Evolutionary conservation across 2,113 vertebrate genomes (phyloP).

Genomic region (Thomomys bottae): DNA sequence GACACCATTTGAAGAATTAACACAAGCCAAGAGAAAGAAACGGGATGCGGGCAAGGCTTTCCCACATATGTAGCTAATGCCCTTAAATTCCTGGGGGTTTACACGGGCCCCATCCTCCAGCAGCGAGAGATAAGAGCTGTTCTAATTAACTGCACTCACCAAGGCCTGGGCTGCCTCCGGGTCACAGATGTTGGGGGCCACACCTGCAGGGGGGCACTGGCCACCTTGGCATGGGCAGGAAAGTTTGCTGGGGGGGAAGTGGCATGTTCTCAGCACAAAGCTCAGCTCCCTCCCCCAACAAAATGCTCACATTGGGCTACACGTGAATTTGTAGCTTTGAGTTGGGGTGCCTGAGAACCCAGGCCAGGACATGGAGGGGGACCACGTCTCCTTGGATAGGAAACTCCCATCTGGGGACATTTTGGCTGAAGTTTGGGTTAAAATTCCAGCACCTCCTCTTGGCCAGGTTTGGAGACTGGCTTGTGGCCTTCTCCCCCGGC

Average conservation of each 20-base stretch:
- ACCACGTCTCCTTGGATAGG: neutral
- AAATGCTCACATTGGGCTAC: neutral
- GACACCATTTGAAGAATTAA: constrained; percentile 76
- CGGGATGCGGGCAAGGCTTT: constrained; percentile 74
- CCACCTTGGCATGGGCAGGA: neutral
- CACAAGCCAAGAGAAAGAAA: constrained; percentile 72
- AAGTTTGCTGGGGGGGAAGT: neutral
- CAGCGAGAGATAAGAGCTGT: constrained; percentile 71
- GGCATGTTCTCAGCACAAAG: too few species aligned
- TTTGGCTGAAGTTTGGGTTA: neutral
- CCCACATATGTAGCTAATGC: constrained; percentile 80
- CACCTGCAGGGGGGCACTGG: neutral
- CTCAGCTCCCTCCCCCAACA: neutral
- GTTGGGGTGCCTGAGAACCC: neutral
- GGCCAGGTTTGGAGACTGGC: neutral
- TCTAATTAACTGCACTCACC: constrained; percentile 84
- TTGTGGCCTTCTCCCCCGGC: neutral
- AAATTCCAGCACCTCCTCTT: neutral
- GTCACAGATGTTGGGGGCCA: constrained; percentile 73
- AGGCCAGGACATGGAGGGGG: neutral
- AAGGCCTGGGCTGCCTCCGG: constrained; percentile 62
- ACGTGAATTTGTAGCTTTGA: neutral
- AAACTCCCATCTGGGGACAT: neutral
- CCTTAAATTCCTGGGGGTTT: constrained; percentile 87
- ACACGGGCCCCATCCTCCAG: constrained; percentile 83